These are phyloP conservation scores for Neofelis nebulosa DNA, from an alignment of 2,113 vertebrate genomes.

Conservation along the genomic window DNA sequence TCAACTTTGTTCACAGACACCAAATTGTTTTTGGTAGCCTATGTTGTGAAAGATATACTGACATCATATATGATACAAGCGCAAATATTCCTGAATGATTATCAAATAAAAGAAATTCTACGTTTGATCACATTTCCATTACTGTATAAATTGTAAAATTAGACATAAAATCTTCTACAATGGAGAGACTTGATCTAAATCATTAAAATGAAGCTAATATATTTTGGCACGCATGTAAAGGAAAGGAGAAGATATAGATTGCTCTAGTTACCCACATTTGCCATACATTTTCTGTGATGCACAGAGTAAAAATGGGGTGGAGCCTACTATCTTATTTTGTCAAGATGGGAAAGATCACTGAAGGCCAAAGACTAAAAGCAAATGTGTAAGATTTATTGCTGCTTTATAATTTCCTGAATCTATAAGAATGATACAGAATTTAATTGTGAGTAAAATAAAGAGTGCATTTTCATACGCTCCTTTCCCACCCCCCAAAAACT, in stretches of 20 bases:
- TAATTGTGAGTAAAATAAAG: neutral
- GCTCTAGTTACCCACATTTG: neutral
- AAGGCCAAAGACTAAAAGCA: neutral
- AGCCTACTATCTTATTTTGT: neutral
- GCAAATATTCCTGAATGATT: neutral
- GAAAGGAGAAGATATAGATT: neutral
- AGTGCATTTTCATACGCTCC: neutral
- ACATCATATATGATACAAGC: neutral
- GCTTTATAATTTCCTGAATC: neutral
- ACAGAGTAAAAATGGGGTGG: neutral
- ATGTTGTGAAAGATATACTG: neutral
- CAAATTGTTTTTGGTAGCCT: neutral
- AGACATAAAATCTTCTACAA: neutral
- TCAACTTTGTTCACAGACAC: neutral
- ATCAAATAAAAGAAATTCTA: neutral
- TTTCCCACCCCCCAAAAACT: neutral
- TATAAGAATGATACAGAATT: conserved; percentile 4
- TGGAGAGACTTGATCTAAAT: neutral
- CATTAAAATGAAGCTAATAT: neutral
- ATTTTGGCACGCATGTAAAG: neutral
- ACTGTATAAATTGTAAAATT: neutral
- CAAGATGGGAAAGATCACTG: neutral
- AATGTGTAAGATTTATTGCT: neutral
- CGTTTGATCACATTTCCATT: neutral
- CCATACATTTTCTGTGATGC: neutral